Conservation (phyloP, 2,888 invertebrate genomes). For the Patella depressa region DNA sequence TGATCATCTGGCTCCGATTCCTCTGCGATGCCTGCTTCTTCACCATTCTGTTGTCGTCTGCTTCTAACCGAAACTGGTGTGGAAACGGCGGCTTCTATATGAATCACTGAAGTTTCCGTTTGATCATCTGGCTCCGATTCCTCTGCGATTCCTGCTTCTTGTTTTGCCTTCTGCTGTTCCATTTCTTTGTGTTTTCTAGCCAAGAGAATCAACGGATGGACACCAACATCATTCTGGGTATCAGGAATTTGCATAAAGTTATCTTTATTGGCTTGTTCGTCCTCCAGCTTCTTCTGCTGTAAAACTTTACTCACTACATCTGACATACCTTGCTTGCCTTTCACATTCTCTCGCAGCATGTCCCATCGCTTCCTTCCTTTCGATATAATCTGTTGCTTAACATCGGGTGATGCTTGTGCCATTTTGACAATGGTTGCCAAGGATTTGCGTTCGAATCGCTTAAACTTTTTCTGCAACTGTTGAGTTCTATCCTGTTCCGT, state of each 20-base stretch:
- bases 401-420: constrained; percentile 19
- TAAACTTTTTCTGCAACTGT: constrained; percentile 24
- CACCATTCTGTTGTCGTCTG: too few species aligned
- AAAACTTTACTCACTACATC: not conserved
- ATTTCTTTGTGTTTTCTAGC: constrained; percentile 4
- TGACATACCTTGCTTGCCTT: not conserved
- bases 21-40: too few species aligned
- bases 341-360: not conserved
- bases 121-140: too few species aligned
- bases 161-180: not conserved
- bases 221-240: not conserved
- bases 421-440: constrained; percentile 40
- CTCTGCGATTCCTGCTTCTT: too few species aligned
- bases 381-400: not conserved
- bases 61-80: too few species aligned
- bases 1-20: too few species aligned
- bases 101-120: too few species aligned
- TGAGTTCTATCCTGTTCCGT: constrained; percentile 14
- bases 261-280: not conserved
- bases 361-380: not conserved
- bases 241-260: not conserved
- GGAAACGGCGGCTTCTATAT: too few species aligned
- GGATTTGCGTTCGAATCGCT: constrained; percentile 34
- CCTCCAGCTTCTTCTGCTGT: not conserved
- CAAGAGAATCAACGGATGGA: not conserved